Evolutionary conservation across 2,113 vertebrate species (phyloP).

Genomic region (Arvicanthis niloticus): DNA sequence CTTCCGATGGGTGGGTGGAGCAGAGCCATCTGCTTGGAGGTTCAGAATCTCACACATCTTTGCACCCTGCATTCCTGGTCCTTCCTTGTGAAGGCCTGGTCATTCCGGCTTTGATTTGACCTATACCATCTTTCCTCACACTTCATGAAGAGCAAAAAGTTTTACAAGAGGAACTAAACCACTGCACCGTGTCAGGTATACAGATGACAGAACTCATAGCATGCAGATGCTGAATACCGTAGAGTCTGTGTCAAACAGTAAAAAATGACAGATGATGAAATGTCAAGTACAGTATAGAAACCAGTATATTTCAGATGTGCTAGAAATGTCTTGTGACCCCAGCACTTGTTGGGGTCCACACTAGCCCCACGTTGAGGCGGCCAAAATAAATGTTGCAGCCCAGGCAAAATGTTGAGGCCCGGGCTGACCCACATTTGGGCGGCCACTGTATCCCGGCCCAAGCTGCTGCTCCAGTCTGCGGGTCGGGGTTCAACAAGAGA

Average conservation of each 20-base stretch:
- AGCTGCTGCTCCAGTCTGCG: too few species aligned
- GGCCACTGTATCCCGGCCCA: too few species aligned
- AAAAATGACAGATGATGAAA: background rate
- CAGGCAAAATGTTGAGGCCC: too few species aligned
- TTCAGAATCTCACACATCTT: background rate
- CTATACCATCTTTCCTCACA: background rate
- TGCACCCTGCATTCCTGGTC: background rate
- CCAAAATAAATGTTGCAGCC: too few species aligned
- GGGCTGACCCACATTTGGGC: too few species aligned
- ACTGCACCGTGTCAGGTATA: background rate
- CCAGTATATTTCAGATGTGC: background rate
- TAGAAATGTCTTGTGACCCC: too few species aligned
- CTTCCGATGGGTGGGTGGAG: slow-evolving; percentile 7
- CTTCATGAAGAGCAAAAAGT: slow-evolving; percentile 30
- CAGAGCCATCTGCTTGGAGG: slow-evolving; percentile 11
- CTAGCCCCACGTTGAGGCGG: too few species aligned
- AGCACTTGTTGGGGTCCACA: too few species aligned
- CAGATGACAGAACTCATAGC: background rate
- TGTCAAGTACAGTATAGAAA: background rate
- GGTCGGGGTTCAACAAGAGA: too few species aligned
- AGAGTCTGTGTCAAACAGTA: background rate
- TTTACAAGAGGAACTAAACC: slow-evolving; percentile 6
- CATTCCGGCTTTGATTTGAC: slow-evolving; percentile 53
- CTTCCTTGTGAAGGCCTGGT: background rate
- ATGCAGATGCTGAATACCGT: background rate